Evolutionary conservation across 2,888 invertebrate genomes (phyloP).

Genomic region (Nymphalis c-album): DNA sequence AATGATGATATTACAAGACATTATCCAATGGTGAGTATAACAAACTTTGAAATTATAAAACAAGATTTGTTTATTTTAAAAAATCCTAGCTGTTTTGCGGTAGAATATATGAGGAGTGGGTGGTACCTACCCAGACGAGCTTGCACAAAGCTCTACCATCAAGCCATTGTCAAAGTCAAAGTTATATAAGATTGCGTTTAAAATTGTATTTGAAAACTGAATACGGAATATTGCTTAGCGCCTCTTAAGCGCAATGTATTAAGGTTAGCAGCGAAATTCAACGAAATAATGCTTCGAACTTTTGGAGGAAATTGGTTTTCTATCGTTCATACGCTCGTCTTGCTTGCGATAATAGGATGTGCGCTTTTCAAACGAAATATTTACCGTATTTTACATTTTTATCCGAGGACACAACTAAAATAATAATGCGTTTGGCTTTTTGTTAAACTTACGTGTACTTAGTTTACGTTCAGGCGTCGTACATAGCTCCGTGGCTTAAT

Average conservation of each 20-base stretch:
- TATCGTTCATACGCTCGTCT: background rate
- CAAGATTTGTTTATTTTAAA: too few relatives aligned
- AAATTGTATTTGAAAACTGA: too few relatives aligned
- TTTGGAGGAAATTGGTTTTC: background rate
- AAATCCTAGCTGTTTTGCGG: too few relatives aligned
- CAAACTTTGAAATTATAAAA: too few relatives aligned
- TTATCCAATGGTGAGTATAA: conserved; percentile 58
- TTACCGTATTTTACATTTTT: background rate
- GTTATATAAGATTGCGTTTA: background rate
- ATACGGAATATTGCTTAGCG: background rate
- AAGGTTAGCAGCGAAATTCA: background rate
- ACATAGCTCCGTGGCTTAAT: too few relatives aligned
- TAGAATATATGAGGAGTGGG: too few relatives aligned
- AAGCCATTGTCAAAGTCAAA: too few relatives aligned
- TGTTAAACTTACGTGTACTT: too few relatives aligned
- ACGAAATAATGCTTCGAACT: background rate
- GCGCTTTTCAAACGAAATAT: background rate
- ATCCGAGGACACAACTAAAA: background rate
- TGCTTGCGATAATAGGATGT: background rate
- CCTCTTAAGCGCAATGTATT: background rate
- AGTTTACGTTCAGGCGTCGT: too few relatives aligned
- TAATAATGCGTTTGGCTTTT: too few relatives aligned
- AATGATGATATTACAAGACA: conserved; percentile 47
- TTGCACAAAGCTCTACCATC: too few relatives aligned
- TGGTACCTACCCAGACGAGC: too few relatives aligned